These are phyloP conservation scores for Ophiothrix spiculata DNA, from an alignment of 35 echinoderm and acorn worm genomes.

Conservation along the genomic window DNA sequence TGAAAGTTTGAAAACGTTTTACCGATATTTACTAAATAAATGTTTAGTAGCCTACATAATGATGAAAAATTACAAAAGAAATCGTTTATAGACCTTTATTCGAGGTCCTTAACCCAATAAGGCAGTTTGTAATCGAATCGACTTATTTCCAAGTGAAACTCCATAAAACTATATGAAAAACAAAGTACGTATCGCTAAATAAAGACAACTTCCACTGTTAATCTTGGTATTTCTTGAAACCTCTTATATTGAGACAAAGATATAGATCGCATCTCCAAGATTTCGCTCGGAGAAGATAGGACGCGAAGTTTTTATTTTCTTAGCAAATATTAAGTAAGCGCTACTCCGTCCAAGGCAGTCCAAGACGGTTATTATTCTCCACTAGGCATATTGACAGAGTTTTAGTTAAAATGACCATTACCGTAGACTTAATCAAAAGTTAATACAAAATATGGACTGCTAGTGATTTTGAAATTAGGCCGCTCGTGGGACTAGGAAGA, in stretches of 20 bases:
- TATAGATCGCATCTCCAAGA: not conserved
- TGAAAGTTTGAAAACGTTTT: too few relatives aligned
- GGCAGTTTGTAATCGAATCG: too few relatives aligned
- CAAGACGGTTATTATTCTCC: not conserved
- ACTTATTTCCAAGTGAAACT: not conserved
- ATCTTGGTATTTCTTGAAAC: not conserved
- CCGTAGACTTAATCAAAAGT: constrained; percentile 4
- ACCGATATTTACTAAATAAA: too few relatives aligned
- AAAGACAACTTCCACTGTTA: not conserved
- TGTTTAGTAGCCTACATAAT: too few relatives aligned
- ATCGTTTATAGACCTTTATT: too few relatives aligned
- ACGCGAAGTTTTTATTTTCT: not conserved
- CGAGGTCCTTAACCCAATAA: too few relatives aligned
- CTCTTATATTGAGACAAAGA: not conserved
- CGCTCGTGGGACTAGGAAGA: not conserved
- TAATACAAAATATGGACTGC: not conserved
- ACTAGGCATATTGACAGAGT: not conserved
- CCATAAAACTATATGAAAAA: not conserved
- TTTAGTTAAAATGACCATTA: constrained; percentile 6
- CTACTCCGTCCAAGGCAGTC: not conserved
- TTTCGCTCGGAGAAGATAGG: not conserved
- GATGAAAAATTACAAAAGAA: too few relatives aligned
- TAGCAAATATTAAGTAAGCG: constrained; percentile 4
- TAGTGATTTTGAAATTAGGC: constrained; percentile 3
- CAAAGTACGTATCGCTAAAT: not conserved